Percentiles rank a stretch among this genome's conserved stretches.
phyloP scores from a whole-genome alignment of 2,797 vertebrate genomes.

The Anguilla megastoma region DNA sequence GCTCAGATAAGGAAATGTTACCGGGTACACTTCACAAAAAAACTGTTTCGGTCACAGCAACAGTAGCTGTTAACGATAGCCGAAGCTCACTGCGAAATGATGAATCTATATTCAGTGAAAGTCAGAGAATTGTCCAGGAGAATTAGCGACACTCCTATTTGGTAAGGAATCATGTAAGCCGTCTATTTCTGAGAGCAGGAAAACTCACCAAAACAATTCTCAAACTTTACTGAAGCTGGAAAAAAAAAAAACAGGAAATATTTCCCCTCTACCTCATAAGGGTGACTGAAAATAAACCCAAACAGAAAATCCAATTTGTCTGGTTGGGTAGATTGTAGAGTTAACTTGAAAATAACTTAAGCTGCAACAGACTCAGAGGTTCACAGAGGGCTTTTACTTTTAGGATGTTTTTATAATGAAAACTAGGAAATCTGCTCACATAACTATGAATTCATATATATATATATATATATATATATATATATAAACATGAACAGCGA shows the following conservation, averaged over 20 bases:
- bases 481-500: neutral
- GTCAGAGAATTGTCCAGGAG: neutral
- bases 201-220: neutral
- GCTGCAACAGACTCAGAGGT: neutral
- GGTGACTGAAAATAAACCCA: neutral
- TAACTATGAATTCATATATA: neutral
- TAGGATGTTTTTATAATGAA: neutral
- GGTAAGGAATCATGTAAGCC: neutral
- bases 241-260: neutral
- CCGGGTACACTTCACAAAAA: neutral
- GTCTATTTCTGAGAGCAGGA: neutral
- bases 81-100: neutral
- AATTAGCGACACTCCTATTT: neutral
- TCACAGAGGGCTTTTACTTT: neutral
- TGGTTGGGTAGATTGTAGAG: neutral
- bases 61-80: neutral
- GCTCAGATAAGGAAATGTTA: neutral
- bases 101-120: neutral
- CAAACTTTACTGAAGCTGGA: neutral
- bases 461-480: neutral
- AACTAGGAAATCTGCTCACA: neutral
- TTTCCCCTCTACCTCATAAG: neutral
- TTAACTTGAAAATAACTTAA: neutral
- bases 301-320: slow-evolving; percentile 9
- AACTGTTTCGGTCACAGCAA: neutral